These are phyloP conservation scores for Drosophila busckii DNA, from an alignment of 1,140 invertebrate species.

Conservation along the genomic window DNA sequence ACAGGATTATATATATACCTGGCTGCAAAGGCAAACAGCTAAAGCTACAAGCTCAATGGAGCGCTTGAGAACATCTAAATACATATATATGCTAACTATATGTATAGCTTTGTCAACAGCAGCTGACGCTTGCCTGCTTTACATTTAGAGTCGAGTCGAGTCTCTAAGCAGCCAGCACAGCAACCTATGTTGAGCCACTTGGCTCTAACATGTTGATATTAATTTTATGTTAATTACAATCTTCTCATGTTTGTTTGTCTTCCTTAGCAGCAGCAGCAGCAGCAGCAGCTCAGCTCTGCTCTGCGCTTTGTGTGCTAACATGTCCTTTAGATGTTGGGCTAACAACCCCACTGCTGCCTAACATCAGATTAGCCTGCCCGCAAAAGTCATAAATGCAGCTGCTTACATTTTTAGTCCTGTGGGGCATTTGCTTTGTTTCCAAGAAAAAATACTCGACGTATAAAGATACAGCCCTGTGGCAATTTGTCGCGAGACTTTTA, in stretches of 20 bases:
- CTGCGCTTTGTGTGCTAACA: constrained; percentile 20
- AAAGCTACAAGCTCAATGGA: too few species aligned
- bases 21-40: too few species aligned
- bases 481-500: constrained; percentile 71
- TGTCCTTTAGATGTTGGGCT: constrained; percentile 6
- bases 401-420: constrained; percentile 64
- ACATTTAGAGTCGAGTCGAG: too few species aligned
- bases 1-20: too few species aligned
- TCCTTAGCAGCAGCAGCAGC: background rate
- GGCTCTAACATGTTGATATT: constrained; percentile 51
- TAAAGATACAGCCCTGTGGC: constrained; percentile 41
- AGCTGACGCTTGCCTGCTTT: too few species aligned
- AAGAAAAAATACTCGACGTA: constrained; percentile 14
- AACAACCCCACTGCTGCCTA: too few species aligned
- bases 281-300: constrained; percentile 17
- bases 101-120: too few species aligned
- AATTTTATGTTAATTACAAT: constrained; percentile 76
- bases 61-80: too few species aligned
- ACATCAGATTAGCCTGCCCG: constrained; percentile 72
- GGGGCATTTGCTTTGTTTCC: constrained; percentile 65
- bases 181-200: too few species aligned
- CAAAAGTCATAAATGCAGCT: constrained; percentile 77
- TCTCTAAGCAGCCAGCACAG: too few species aligned
- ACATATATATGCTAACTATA: too few species aligned
- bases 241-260: constrained; percentile 49